Conservation (phyloP, 1,140 invertebrate genomes). For the Pogonus chalceus region DNA sequence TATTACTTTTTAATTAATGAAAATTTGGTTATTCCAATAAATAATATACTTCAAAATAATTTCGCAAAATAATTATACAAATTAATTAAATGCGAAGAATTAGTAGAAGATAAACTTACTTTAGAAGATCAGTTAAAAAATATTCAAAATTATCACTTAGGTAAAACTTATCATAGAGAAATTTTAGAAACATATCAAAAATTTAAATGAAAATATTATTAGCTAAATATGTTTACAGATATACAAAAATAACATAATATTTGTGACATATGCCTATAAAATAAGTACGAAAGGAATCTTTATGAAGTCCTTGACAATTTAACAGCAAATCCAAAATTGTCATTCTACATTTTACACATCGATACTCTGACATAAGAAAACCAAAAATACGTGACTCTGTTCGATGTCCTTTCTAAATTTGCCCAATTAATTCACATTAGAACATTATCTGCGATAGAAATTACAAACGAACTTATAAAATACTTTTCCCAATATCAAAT, state of each 20-base stretch:
- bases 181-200: slow-evolving; percentile 30
- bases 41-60: too few species aligned
- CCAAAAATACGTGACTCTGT: slow-evolving; percentile 21
- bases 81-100: slow-evolving; percentile 18
- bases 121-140: slow-evolving; percentile 22
- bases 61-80: slow-evolving; percentile 16
- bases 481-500: slow-evolving; percentile 16
- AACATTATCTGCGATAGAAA: slow-evolving; percentile 11
- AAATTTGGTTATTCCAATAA: neutral
- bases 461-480: slow-evolving; percentile 16
- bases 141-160: slow-evolving; percentile 27
- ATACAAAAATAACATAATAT: slow-evolving; percentile 20
- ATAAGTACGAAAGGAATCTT: slow-evolving; percentile 26
- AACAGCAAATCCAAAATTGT: slow-evolving; percentile 21
- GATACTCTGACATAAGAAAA: slow-evolving; percentile 22
- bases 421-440: slow-evolving; percentile 22
- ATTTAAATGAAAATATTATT: slow-evolving; percentile 29
- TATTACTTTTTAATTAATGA: neutral
- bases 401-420: slow-evolving; percentile 27
- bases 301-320: slow-evolving; percentile 21
- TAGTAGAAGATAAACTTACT: slow-evolving; percentile 23
- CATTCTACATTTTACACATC: slow-evolving; percentile 25
- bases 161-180: slow-evolving; percentile 29
- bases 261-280: slow-evolving; percentile 21
- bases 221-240: slow-evolving; percentile 28